Evolutionary conservation across 2,797 vertebrate species (phyloP), one percentile per base, ranked within the genome.

Genomic region (Masticophis lateralis): DNA sequence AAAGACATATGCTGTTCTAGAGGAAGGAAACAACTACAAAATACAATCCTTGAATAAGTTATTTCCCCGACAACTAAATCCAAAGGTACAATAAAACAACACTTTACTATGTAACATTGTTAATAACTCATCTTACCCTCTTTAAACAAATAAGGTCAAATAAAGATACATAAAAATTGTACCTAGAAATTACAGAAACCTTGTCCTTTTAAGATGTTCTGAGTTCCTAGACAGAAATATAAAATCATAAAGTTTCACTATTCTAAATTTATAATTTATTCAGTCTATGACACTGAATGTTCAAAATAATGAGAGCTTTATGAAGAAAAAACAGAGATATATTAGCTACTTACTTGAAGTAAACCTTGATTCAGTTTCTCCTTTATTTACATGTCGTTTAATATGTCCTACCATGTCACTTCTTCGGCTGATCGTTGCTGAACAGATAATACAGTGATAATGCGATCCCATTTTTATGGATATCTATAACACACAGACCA

Each of bases 401-500:
- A 99, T 97, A 96, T 99, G 99, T 92, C 98, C 98, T 91, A 99
- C 96, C 99, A 99, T 99, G 97, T 99, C 99, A 0, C 98, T 99
- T 95, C 99, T 99, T 0, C 99, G 97, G 16, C 98, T 97, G 93
- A 99, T 99, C 7, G 98, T 99, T 89, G 98, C 98, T 0, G 99
- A 99, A 91, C 99, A 99, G 92, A 99, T 99, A 93, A 99, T 98
- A 12, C 99, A 99, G 96, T 99, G 99, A 96, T 99, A 99, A 97
- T 99, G 99, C 37, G 99, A 98, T 59, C 98, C 98, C 94, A 98
- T 97, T 94, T 99, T 98, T 47, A 97, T 97, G 90, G 97, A 89
- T 0, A 97, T 93, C 99, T 99, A 96, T 4, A 95, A 57, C 93
- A 96, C 0, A 96, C 0, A 95, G 0, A 94, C 5, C 5, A 93